These are phyloP conservation scores for Gallinago solitaria DNA, from an alignment of 2,797 vertebrate species.

Conservation along the genomic window DNA sequence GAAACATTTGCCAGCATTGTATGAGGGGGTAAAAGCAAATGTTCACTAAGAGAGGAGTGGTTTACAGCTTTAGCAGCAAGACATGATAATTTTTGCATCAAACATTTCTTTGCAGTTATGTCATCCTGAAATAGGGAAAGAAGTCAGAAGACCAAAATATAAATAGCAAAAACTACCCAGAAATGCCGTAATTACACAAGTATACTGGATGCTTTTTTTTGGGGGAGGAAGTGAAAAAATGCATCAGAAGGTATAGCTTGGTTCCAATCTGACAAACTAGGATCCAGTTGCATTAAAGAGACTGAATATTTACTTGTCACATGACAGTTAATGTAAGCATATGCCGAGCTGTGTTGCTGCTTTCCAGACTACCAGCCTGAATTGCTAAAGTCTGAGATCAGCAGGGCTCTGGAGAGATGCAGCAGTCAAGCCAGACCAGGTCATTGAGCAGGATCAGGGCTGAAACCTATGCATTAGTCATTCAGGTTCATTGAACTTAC, in stretches of 20 bases:
- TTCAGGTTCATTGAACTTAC: background rate
- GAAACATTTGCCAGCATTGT: slow-evolving; percentile 10
- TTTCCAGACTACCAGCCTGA: background rate
- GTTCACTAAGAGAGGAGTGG: background rate
- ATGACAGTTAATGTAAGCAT: background rate
- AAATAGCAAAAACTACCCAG: background rate
- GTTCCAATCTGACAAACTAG: background rate
- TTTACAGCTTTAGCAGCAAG: slow-evolving; percentile 37
- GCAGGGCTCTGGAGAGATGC: background rate
- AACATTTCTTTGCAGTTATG: slow-evolving; percentile 28
- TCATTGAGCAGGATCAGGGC: background rate
- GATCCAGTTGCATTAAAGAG: background rate
- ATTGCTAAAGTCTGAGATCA: background rate
- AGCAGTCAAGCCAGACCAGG: background rate
- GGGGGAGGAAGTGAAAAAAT: background rate
- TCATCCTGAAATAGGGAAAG: slow-evolving; percentile 1
- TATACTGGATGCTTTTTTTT: background rate
- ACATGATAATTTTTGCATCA: slow-evolving; percentile 21
- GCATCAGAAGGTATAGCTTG: background rate
- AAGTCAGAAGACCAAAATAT: slow-evolving; percentile 24
- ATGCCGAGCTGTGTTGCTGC: background rate
- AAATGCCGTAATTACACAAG: background rate
- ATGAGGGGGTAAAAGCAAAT: slow-evolving; percentile 12
- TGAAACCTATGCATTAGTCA: background rate
- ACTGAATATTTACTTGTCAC: background rate